Evolutionary conservation across 1,140 invertebrate genomes (phyloP), one percentile per base, ranked within the genome.

Genomic region (Drosophila repletoides): DNA sequence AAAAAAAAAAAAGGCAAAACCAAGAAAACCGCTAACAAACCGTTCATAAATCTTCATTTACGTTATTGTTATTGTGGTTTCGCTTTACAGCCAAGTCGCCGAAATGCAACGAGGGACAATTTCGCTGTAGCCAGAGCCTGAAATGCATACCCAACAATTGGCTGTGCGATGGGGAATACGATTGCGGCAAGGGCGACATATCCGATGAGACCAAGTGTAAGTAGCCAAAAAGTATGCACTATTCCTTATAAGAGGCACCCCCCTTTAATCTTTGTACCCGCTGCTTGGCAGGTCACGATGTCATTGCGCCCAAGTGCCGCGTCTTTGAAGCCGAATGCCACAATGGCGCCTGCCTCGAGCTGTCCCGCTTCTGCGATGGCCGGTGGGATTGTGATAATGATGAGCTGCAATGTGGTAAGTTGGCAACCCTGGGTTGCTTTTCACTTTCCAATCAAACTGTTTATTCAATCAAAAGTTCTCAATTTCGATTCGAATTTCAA

Each of bases 331-430:
- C 94, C 81, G 91, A 93, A 69, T 95, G 95, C 89, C 89, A 86
- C 52, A 93, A 93, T 38, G 92, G 92, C 58, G 92, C 93, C 72
- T 97, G 96, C 91, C 93, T 97, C 64, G 94, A 95, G 55, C 91
- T 92, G 31, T 93, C 92, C 14, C 96, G 95, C 93, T 92, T 94
- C 34, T 97, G 96, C 91, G 96, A 97, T 91, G 94, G 94, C 22
- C 93, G 94, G 66, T 90, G 92, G 52, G 95, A 97, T 91, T 97
- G 96, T 91, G 93, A 94, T 31, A 92, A 92, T 46, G 91, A 92
- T 64, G 91, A 92, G 46, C 91, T 92, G 73, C 91, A 92, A 70
- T 90, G 91, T 88, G 86, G 46, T 93, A 91, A 72, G 88, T 89
- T 33, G 21, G 22, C 33, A 33, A n/a, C n/a, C n/a, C n/a, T n/a